A percentile compares a stretch with the other conserved stretches of the same genome.
These are phyloP conservation scores for Stenchaetothrips biformis DNA, from an alignment of 2,888 invertebrate species.

Conservation along the genomic window DNA sequence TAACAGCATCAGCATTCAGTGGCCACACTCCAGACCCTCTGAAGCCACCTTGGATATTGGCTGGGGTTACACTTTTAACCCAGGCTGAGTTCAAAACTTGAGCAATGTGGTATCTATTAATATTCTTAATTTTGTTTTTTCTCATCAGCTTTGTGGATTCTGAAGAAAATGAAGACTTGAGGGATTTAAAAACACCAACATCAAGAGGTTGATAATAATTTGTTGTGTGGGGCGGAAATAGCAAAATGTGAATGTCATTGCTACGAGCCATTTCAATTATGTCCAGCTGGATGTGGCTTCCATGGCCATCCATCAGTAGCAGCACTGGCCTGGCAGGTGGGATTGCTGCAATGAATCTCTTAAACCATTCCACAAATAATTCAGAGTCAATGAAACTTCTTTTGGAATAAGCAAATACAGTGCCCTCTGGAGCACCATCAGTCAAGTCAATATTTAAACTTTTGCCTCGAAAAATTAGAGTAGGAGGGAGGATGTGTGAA, in stretches of 20 bases:
- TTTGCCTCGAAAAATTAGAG: constrained; percentile 32
- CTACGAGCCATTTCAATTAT: neutral
- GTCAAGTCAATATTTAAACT: neutral
- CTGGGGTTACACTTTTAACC: neutral
- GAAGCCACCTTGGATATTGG: neutral
- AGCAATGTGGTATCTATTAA: neutral
- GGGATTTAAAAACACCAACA: neutral
- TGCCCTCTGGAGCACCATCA: neutral
- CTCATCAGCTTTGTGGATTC: neutral
- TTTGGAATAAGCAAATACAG: neutral
- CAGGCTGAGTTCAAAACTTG: neutral
- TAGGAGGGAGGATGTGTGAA: constrained; percentile 32
- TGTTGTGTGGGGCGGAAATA: neutral
- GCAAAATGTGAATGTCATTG: neutral
- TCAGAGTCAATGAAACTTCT: neutral
- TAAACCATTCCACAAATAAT: neutral
- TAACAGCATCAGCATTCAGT: neutral
- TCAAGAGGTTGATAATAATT: neutral
- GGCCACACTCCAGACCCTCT: neutral
- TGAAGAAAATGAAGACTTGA: neutral
- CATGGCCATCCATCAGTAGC: neutral
- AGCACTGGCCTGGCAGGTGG: neutral
- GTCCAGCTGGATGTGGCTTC: neutral
- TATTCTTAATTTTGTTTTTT: neutral
- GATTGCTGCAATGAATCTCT: neutral